Evolutionary conservation across 2,888 invertebrate genomes (phyloP).

Genomic region (Podotricha telesiphe): DNA sequence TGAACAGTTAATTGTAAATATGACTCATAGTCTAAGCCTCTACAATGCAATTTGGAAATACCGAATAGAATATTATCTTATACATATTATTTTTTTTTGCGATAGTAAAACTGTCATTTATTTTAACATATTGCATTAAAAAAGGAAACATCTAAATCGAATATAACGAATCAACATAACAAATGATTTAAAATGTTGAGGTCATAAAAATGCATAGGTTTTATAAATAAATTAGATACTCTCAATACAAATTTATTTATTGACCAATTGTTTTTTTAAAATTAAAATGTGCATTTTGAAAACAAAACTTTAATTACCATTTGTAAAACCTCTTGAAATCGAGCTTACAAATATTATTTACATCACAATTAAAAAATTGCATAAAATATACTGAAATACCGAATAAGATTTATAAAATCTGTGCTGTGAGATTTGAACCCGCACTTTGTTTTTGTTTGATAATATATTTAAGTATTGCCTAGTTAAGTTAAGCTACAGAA

Average conservation of each 20-base stretch:
- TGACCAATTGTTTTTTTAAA: not conserved
- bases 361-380: too few relatives aligned
- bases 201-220: conserved; percentile 18
- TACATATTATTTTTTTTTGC: not conserved
- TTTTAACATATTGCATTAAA: conserved; percentile 21
- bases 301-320: too few relatives aligned
- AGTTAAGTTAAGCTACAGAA: too few relatives aligned
- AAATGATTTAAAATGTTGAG: conserved; percentile 23
- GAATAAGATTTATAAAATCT: too few relatives aligned
- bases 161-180: conserved; percentile 16
- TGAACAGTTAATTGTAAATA: not conserved
- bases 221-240: conserved; percentile 18
- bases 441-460: too few relatives aligned
- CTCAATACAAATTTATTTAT: conserved; percentile 8
- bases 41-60: not conserved
- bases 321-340: too few relatives aligned
- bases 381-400: too few relatives aligned
- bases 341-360: too few relatives aligned
- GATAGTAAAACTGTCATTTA: conserved; percentile 2
- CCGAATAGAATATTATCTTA: not conserved
- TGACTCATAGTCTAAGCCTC: not conserved
- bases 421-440: not conserved
- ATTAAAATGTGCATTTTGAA: too few relatives aligned
- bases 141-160: conserved; percentile 23
- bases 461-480: not conserved